Evolutionary conservation across 2,888 invertebrate species (phyloP), one percentile per base, ranked within the genome.

Genomic region (Drosophila nigricruria): DNA sequence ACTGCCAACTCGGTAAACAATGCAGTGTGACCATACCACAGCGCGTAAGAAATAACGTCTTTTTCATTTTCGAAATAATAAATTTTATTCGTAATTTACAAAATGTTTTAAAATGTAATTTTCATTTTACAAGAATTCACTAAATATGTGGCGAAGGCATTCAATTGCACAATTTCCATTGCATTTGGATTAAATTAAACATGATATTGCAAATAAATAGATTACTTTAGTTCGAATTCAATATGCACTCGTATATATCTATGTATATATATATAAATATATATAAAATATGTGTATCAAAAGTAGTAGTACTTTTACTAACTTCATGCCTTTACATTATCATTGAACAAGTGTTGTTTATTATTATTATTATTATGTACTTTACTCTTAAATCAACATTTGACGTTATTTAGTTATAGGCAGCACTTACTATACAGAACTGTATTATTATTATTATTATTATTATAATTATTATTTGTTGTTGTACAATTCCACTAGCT

Each of bases 381-480:
- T 81, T 77, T 77, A 73, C 53, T 56, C 85, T 85, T 85, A 85
- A 80, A 85, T 88, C 82, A 88, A 85, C 73, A 85, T 73, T 69
- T 70, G 53, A 54, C 38, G 38, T 56, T 79, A 56, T 54, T 70
- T 53, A 62, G 70, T 45, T 68, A 43, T 53, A 77, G 58, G 64
- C 66, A 54, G 57, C 71, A 56, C 66, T 68, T 68, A 45, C 70
- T 27, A 30, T 49, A 63, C 54, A 72, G 53, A 38, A 57, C 36
- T 65, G 47, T 49, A 49, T 30, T 18, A 47, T 47, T 65, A 49
- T 42, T 45, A 40, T 54, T 30, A 14, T 16, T 54, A n/a, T n/a
- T 49, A 49, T 30, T 18, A 47, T 47, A 62, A 49, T 42, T 45
- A 40, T 54, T 30, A 14, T 16, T 54, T 53, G 27, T 57, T 60